Evolutionary conservation across 2,888 invertebrate genomes (phyloP).

Genomic region (Drepanosiphum platanoidis): DNA sequence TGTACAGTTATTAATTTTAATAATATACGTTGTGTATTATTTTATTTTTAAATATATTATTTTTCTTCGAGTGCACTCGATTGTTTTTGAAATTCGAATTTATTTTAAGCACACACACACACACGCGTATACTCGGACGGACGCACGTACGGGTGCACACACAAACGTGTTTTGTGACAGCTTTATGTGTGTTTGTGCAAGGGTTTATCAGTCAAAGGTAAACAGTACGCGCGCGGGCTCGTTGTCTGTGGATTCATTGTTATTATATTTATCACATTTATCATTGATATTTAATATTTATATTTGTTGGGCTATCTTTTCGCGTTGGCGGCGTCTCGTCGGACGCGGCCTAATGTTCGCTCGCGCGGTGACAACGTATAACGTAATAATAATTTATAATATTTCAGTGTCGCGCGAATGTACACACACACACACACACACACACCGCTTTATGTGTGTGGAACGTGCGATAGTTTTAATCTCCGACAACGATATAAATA

Average conservation of each 20-base stretch:
- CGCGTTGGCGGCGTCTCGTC: background rate
- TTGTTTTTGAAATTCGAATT: no score
- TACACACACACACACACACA: background rate
- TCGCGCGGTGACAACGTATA: background rate
- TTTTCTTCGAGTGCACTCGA: no score
- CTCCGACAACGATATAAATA: background rate
- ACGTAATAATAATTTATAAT: background rate
- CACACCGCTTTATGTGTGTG: background rate
- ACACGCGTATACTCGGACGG: no score
- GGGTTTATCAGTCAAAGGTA: constrained; percentile 13
- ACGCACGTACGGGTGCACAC: no score
- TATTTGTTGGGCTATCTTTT: no score
- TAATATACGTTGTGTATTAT: no score
- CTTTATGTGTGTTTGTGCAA: background rate
- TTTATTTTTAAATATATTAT: no score
- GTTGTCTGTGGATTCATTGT: background rate
- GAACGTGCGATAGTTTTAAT: constrained; percentile 17
- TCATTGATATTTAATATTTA: constrained; percentile 6
- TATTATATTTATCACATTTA: background rate
- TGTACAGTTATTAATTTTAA: no score
- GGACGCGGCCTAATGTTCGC: background rate
- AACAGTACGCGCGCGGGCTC: background rate
- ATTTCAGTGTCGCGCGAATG: background rate
- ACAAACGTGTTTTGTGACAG: background rate
- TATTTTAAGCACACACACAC: no score